Conservation (phyloP, 2,888 invertebrate species). For the Rhorus exstirpatorius region DNA sequence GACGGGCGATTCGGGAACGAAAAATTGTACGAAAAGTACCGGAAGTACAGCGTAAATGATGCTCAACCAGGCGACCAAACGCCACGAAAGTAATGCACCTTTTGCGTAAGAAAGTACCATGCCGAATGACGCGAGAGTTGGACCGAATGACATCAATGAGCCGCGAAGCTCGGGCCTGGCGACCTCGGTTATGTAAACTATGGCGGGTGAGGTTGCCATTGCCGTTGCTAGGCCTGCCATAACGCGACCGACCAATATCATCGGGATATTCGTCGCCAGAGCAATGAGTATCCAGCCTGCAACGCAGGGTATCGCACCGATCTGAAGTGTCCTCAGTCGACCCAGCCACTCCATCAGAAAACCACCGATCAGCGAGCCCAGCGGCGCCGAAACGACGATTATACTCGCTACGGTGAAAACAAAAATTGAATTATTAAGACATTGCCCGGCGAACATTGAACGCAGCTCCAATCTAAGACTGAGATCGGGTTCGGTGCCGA, state of each 20-base stretch:
- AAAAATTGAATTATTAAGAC: neutral
- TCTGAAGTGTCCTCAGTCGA: conserved; percentile 87
- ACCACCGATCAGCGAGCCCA: conserved; percentile 87
- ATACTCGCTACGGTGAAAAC: conserved; percentile 86
- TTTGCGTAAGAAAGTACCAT: conserved; percentile 88
- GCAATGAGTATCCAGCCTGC: conserved; percentile 88
- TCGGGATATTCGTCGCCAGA: conserved; percentile 86
- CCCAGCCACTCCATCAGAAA: conserved; percentile 88
- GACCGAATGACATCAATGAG: conserved; percentile 88
- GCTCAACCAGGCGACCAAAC: conserved; percentile 87
- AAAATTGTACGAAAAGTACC: conserved; percentile 85
- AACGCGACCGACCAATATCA: conserved; percentile 87
- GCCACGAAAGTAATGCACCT: conserved; percentile 88
- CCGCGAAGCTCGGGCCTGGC: conserved; percentile 88
- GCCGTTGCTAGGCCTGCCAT: conserved; percentile 88
- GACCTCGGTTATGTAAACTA: conserved; percentile 89
- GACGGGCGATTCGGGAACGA: conserved; percentile 88
- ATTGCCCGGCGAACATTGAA: neutral
- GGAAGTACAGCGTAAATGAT: conserved; percentile 87
- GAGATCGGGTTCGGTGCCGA: no score
- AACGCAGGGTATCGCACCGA: conserved; percentile 87
- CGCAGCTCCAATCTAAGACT: no score
- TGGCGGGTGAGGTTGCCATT: conserved; percentile 88
- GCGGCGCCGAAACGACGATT: conserved; percentile 87
- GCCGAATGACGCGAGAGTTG: conserved; percentile 88